phyloP scores from a whole-genome alignment of 2,797 vertebrate species.

The Schizopygopsis pylzovi region DNA sequence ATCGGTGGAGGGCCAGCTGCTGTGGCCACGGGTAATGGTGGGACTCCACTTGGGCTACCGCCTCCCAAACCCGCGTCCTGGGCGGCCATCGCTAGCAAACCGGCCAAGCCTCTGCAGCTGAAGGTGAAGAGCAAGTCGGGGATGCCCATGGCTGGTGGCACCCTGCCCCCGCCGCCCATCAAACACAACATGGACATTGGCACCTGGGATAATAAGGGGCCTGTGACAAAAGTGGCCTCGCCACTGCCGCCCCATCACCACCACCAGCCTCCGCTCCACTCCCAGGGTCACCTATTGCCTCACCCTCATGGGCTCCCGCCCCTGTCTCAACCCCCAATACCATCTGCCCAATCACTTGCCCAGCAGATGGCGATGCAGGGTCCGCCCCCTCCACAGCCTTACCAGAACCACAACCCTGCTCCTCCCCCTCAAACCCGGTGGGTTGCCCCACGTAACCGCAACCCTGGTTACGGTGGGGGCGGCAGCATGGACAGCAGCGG shows the following conservation, averaged over 20 bases:
- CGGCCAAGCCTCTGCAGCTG: slow-evolving; percentile 91
- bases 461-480: slow-evolving; percentile 76
- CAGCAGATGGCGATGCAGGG: slow-evolving; percentile 84
- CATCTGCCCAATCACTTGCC: slow-evolving; percentile 78
- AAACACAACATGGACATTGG: slow-evolving; percentile 99
- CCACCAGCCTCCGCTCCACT: slow-evolving; percentile 74
- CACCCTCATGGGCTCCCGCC: slow-evolving; percentile 72
- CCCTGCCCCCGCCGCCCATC: slow-evolving; percentile 88
- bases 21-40: slow-evolving; percentile 86
- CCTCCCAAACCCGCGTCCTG: slow-evolving; percentile 93
- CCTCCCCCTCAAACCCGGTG: slow-evolving; percentile 89
- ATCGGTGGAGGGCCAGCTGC: slow-evolving; percentile 84
- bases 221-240: slow-evolving; percentile 83
- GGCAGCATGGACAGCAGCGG: slow-evolving; percentile 76
- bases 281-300: slow-evolving; percentile 70
- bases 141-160: slow-evolving; percentile 79
- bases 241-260: slow-evolving; percentile 80
- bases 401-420: slow-evolving; percentile 87
- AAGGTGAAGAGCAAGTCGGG: slow-evolving; percentile 92
- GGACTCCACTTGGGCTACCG: slow-evolving; percentile 87
- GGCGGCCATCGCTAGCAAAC: slow-evolving; percentile 98
- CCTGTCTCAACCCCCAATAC: slow-evolving; percentile 77
- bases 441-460: slow-evolving; percentile 94
- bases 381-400: slow-evolving; percentile 82
- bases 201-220: slow-evolving; percentile 94